Percentiles rank a stretch among this genome's conserved stretches.
These are phyloP conservation scores for Lepus timidus DNA, from an alignment of 2,113 vertebrate genomes.

Conservation along the genomic window DNA sequence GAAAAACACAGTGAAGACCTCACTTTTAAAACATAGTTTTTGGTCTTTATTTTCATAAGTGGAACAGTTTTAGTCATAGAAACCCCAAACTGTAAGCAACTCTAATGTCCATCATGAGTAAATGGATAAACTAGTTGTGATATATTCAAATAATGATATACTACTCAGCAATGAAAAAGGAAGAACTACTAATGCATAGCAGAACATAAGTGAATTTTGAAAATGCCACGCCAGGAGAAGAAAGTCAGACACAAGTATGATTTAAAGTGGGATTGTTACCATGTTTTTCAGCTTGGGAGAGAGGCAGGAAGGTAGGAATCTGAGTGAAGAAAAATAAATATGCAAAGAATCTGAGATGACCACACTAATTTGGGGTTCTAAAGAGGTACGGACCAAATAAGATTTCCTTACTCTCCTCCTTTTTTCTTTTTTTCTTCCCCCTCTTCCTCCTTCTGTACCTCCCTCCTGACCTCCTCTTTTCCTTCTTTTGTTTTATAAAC, in stretches of 20 bases:
- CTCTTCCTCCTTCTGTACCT: not conserved
- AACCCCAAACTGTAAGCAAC: too few relatives aligned
- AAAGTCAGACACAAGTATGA: too few relatives aligned
- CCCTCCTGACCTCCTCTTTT: not conserved
- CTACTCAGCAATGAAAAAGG: too few relatives aligned
- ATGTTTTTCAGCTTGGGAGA: not conserved
- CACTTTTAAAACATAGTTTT: not conserved
- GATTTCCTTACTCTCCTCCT: not conserved
- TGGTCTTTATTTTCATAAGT: not conserved
- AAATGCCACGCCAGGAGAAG: too few relatives aligned
- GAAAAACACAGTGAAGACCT: not conserved
- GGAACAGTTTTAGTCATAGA: not conserved
- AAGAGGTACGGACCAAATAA: not conserved
- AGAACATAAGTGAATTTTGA: too few relatives aligned
- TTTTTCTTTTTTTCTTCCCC: too few relatives aligned
- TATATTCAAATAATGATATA: too few relatives aligned
- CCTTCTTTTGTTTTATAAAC: not conserved
- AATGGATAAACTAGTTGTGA: too few relatives aligned
- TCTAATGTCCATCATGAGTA: too few relatives aligned
- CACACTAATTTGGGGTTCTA: not conserved
- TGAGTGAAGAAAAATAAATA: not conserved
- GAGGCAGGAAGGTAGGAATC: not conserved
- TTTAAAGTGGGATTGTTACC: not conserved
- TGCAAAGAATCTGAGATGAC: not conserved
- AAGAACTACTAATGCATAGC: too few relatives aligned